Conservation (phyloP, 2,797 vertebrate species). For the Furcifer pardalis region DNA sequence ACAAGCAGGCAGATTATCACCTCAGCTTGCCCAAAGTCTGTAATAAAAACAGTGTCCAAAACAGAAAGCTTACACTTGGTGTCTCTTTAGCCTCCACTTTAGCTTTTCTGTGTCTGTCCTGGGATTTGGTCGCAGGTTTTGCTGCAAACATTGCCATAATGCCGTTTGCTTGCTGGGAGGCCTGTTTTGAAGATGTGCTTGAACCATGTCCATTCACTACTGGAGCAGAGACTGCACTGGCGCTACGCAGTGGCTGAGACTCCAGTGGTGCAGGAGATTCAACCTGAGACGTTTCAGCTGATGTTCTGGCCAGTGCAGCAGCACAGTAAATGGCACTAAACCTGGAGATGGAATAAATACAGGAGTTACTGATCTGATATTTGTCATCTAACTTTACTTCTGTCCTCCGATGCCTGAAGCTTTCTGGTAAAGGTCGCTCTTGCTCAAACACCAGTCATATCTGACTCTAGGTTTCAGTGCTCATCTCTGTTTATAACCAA, state of each 20-base stretch:
- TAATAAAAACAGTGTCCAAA: accelerated
- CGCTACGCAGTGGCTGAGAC: constrained; percentile 13
- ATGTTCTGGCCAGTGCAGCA: constrained; percentile 76
- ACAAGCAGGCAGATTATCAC: not conserved
- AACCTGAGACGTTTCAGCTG: constrained; percentile 68
- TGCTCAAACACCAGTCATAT: no score
- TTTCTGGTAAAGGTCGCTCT: no score
- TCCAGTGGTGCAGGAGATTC: constrained; percentile 57
- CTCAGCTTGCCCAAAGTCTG: no score
- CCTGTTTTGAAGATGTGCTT: constrained; percentile 55
- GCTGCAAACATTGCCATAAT: constrained; percentile 92
- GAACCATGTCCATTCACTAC: constrained; percentile 73
- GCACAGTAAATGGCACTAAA: constrained; percentile 90
- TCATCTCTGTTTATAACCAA: no score
- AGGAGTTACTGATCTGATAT: not conserved
- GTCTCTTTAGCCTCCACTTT: constrained; percentile 81
- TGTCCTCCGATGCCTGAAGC: not conserved
- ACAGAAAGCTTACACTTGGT: constrained; percentile 66
- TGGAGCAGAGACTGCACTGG: not conserved
- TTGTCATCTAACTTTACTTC: constrained; percentile 8
- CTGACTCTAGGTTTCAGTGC: no score
- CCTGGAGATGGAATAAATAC: constrained; percentile 63
- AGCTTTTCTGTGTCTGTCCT: constrained; percentile 76
- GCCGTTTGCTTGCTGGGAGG: constrained; percentile 80
- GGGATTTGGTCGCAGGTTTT: constrained; percentile 77